Conservation (phyloP, 2,888 invertebrate genomes). For the Brenthis daphne region DNA sequence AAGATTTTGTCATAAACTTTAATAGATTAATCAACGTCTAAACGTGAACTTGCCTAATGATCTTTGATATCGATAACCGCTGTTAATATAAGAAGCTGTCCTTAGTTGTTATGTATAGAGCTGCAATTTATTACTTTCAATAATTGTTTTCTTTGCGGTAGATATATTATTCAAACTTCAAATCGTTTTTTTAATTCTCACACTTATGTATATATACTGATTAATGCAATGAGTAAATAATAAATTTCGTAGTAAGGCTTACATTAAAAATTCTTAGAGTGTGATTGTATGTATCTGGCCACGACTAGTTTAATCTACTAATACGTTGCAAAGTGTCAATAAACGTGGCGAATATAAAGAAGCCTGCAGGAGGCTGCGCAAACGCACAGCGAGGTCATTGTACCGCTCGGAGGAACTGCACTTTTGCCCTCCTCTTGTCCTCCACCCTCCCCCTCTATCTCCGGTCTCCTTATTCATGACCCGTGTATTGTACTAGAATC, state of each 20-base stretch:
- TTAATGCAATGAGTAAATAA: no score
- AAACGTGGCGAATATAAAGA: conserved; percentile 54
- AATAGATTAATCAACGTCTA: conserved; percentile 40
- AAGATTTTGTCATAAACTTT: conserved; percentile 57
- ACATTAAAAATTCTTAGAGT: background rate
- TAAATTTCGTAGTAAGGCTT: no score
- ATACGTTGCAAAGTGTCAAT: conserved; percentile 45
- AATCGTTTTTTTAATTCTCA: background rate
- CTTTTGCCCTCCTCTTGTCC: conserved; percentile 52
- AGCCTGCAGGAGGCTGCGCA: conserved; percentile 58
- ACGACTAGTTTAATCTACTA: background rate
- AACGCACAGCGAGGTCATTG: conserved; percentile 69
- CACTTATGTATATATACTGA: background rate
- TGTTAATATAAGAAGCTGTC: background rate
- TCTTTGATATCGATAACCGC: conserved; percentile 30
- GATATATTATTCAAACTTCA: background rate
- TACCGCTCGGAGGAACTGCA: conserved; percentile 61
- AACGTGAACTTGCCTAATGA: conserved; percentile 32
- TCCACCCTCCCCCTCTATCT: conserved; percentile 17
- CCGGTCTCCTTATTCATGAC: conserved; percentile 29
- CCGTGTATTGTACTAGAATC: conserved; percentile 33
- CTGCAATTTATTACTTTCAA: no score
- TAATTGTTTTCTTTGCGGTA: background rate
- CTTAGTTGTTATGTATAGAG: background rate
- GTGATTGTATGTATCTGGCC: background rate